Evolutionary conservation across 2,113 vertebrate genomes (phyloP), one percentile per base, ranked within the genome.

Genomic region (Reinhardtius hippoglossoides): DNA sequence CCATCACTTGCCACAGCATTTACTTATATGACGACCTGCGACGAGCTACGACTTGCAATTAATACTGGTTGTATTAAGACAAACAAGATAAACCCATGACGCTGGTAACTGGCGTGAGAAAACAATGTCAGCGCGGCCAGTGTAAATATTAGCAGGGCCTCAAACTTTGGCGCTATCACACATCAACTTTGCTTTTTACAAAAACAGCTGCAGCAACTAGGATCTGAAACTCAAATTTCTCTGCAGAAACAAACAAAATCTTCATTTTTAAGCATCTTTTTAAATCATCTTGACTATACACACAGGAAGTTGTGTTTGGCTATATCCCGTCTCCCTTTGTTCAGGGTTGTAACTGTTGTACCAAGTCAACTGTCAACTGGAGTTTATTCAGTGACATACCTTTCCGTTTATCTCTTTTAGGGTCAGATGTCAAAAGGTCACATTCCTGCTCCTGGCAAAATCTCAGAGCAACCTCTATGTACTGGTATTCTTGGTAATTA

Each of bases 371-470:
- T 64, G 12, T 55, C 24, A 21, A 58, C 58, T n/a, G 63, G 31
- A 68, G 80, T 80, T 81, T 80, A 78, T 80, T 83, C 62, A 76
- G 80, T 54, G 55, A 46, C 71, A 80, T 69, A 75, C 76, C 54
- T 67, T 85, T 82, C 68, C 54, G 85, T 85, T 90, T 88, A 88
- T 90, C 88, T 83, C 20, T 42, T 72, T 46, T n/a, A 58, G 80
- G 88, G 85, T 89, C 83, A 86, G 59, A 83, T 78, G 88, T 87
- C 83, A 89, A 60, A 76, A 76, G 88, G 92, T 91, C 88, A 91
- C 89, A 94, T 94, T 94, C 92, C 85, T 80, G 70, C 61, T 78
- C 68, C 70, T 67, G 78, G 80, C 57, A 42, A 50, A 78, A 75
- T 76, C 74, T 78, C 73, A 83, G 64, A 84, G 81, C 67, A 71